A percentile compares a stretch with the other conserved stretches of the same genome.
Evolutionary conservation across 2,113 vertebrate genomes (phyloP).

Genomic region (Scomber colias): DNA sequence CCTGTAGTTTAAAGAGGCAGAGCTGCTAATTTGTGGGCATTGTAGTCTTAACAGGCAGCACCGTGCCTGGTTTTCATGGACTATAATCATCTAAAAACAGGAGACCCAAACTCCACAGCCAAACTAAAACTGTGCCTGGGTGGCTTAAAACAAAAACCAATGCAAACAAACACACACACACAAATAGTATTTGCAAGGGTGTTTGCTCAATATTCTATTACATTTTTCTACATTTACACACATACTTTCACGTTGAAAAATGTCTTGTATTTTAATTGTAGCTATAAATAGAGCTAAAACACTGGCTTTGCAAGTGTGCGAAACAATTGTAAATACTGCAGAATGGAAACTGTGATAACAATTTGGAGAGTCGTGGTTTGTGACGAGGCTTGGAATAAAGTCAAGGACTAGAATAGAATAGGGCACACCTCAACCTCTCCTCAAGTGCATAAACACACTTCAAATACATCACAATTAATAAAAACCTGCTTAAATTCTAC

Average conservation of each 20-base stretch:
- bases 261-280: not conserved
- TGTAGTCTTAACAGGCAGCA: slow-evolving; percentile 64
- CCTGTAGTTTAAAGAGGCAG: slow-evolving; percentile 59
- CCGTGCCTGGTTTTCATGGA: slow-evolving; percentile 22
- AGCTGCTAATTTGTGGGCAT: slow-evolving; percentile 73
- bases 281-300: slow-evolving; percentile 17
- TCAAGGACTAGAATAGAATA: slow-evolving; percentile 48
- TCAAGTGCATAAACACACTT: slow-evolving; percentile 46
- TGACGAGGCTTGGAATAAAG: slow-evolving; percentile 45
- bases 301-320: not conserved
- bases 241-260: slow-evolving; percentile 7
- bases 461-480: slow-evolving; percentile 5
- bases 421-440: slow-evolving; percentile 34
- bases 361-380: slow-evolving; percentile 7
- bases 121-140: slow-evolving; percentile 31
- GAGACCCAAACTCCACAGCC: slow-evolving; percentile 11
- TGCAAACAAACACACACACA: slow-evolving; percentile 10
- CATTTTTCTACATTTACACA: not conserved
- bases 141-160: slow-evolving; percentile 28
- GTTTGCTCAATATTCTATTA: not conserved
- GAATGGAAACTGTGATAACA: slow-evolving; percentile 58
- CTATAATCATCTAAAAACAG: slow-evolving; percentile 63
- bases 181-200: not conserved
- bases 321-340: slow-evolving; percentile 30
- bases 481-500: slow-evolving; percentile 16